A percentile compares a stretch with the other conserved stretches of the same genome.
These are phyloP conservation scores for Timandra comae DNA, from an alignment of 2,888 invertebrate species.

Conservation along the genomic window DNA sequence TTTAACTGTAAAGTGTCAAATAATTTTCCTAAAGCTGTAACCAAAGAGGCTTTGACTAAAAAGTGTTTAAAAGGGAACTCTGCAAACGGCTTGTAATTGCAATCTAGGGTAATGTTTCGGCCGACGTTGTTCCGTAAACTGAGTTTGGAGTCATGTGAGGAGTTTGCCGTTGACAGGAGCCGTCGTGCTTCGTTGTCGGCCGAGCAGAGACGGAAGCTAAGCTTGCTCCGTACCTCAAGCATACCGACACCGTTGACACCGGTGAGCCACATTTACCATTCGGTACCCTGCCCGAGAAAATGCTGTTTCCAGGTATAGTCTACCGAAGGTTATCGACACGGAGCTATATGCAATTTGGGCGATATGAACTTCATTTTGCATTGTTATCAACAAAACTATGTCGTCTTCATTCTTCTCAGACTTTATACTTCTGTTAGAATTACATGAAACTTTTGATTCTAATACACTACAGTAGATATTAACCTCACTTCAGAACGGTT, in stretches of 20 bases:
- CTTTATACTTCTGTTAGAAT: too few relatives aligned
- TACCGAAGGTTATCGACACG: conserved; percentile 7
- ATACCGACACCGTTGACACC: conserved; percentile 60
- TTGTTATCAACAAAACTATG: too few relatives aligned
- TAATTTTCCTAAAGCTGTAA: too few relatives aligned
- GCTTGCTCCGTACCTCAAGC: conserved; percentile 57
- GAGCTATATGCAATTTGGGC: conserved; percentile 10
- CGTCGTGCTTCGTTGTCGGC: conserved; percentile 65
- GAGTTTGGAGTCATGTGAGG: conserved; percentile 55
- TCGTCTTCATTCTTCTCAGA: too few relatives aligned
- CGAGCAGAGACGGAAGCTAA: conserved; percentile 63
- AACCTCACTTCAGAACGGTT: too few relatives aligned
- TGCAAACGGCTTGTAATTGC: conserved; percentile 9
- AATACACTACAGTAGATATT: too few relatives aligned
- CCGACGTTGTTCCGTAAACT: conserved; percentile 54
- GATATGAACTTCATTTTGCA: too few relatives aligned
- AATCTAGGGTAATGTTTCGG: conserved; percentile 48
- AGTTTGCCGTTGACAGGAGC: conserved; percentile 59
- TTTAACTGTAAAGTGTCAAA: too few relatives aligned
- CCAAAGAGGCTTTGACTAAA: too few relatives aligned
- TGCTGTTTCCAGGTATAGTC: conserved; percentile 70
- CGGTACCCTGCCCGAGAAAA: conserved; percentile 73
- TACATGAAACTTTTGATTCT: too few relatives aligned
- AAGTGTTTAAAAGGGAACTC: neutral
- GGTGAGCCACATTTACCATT: conserved; percentile 77